Evolutionary conservation across 2,888 invertebrate species (phyloP).

Genomic region (Saturnia pavonia): DNA sequence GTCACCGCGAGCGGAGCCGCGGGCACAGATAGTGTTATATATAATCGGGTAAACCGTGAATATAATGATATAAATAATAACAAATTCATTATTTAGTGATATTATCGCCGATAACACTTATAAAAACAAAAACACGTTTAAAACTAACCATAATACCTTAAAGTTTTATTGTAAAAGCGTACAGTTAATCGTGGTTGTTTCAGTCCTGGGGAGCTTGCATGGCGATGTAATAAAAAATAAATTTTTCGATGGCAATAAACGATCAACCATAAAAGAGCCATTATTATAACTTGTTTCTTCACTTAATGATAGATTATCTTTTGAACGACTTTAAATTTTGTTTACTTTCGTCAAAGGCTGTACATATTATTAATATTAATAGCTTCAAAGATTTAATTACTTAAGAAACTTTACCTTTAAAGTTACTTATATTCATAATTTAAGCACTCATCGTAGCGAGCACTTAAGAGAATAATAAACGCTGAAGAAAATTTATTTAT

Average conservation of each 20-base stretch:
- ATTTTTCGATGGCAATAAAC: slow-evolving; percentile 40
- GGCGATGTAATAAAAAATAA: slow-evolving; percentile 45
- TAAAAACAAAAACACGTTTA: too few species aligned
- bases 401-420: not conserved
- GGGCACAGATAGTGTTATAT: too few species aligned
- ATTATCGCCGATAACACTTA: too few species aligned
- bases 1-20: too few species aligned
- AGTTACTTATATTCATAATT: not conserved
- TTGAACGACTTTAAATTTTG: slow-evolving; percentile 16
- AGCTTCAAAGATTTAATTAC: not conserved
- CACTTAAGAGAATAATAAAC: not conserved
- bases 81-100: too few species aligned
- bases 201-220: slow-evolving; percentile 38
- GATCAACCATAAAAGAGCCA: slow-evolving; percentile 48
- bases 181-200: slow-evolving; percentile 23
- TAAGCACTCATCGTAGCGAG: not conserved
- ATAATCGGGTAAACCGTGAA: too few species aligned
- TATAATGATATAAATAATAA: too few species aligned
- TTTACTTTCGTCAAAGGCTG: slow-evolving; percentile 9
- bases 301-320: slow-evolving; percentile 22
- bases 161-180: not conserved
- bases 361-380: not conserved
- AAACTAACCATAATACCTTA: not conserved
- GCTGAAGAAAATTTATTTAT: not conserved
- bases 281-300: slow-evolving; percentile 35